Evolutionary conservation across 2,797 vertebrate genomes (phyloP).

Genomic region (Anas georgica): DNA sequence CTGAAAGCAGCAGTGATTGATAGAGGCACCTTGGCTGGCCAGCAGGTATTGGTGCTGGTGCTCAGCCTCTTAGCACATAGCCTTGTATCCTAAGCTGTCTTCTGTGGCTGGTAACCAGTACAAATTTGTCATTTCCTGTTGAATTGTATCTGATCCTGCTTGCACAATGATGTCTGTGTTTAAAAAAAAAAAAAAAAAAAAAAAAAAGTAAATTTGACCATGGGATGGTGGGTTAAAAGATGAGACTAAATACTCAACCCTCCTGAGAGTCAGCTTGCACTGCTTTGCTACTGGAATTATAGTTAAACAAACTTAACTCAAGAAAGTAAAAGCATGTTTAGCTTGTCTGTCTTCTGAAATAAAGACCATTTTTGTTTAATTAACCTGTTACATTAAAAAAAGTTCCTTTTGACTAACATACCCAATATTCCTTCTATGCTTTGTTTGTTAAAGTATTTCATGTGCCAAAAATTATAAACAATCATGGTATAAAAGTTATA

Average conservation of each 20-base stretch:
- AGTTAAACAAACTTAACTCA: not conserved
- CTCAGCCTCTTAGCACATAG: not conserved
- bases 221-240: not conserved
- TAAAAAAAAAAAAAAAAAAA: accelerated
- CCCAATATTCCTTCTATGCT: not conserved
- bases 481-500: not conserved
- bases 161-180: not conserved
- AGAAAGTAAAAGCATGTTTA: not conserved
- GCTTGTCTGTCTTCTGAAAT: not conserved
- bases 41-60: not conserved
- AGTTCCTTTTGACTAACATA: not conserved
- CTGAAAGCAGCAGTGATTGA: not conserved
- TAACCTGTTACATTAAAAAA: not conserved
- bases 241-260: not conserved
- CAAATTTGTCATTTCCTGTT: not conserved
- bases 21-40: not conserved
- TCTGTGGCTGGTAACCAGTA: not conserved
- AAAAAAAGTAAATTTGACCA: not conserved
- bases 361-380: not conserved
- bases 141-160: not conserved
- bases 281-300: not conserved
- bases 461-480: not conserved
- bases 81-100: not conserved
- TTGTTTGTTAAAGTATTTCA: not conserved
- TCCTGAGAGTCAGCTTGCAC: not conserved